These are phyloP conservation scores for Allolobophora icterica DNA, from an alignment of 2,888 invertebrate species.

Conservation along the genomic window DNA sequence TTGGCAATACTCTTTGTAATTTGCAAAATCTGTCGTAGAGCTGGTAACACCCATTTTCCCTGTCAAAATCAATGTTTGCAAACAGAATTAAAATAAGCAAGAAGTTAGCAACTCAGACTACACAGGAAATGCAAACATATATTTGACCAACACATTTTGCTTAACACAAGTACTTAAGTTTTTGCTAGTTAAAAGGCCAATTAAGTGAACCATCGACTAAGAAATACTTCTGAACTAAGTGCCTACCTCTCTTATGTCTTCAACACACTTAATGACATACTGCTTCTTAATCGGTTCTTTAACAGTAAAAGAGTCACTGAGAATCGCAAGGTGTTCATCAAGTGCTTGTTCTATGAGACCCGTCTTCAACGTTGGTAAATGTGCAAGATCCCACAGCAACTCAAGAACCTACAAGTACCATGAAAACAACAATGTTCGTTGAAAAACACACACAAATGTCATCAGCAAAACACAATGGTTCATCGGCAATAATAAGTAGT, in stretches of 20 bases:
- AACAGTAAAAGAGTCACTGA: constrained; percentile 65
- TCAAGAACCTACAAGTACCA: constrained; percentile 62
- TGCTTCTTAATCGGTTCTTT: constrained; percentile 66
- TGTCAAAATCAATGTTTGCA: constrained; percentile 48
- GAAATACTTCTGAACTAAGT: background rate
- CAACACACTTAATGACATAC: constrained; percentile 67
- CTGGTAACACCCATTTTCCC: constrained; percentile 66
- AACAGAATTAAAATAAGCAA: background rate
- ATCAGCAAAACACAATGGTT: background rate
- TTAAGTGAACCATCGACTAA: background rate
- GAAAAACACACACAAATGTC: background rate
- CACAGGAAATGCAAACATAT: background rate
- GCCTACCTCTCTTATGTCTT: constrained; percentile 66
- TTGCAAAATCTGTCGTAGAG: constrained; percentile 65
- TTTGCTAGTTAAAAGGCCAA: background rate
- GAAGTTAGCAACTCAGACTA: background rate
- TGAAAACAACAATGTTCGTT: background rate
- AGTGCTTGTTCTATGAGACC: constrained; percentile 66
- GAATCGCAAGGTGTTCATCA: constrained; percentile 66
- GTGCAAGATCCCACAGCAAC: constrained; percentile 67
- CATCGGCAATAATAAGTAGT: background rate
- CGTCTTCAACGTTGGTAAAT: constrained; percentile 64
- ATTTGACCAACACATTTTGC: background rate
- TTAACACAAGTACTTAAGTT: background rate
- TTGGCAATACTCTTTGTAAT: constrained; percentile 66